phyloP scores from a whole-genome alignment of 2,888 invertebrate species.

The Spicauda simplicius region DNA sequence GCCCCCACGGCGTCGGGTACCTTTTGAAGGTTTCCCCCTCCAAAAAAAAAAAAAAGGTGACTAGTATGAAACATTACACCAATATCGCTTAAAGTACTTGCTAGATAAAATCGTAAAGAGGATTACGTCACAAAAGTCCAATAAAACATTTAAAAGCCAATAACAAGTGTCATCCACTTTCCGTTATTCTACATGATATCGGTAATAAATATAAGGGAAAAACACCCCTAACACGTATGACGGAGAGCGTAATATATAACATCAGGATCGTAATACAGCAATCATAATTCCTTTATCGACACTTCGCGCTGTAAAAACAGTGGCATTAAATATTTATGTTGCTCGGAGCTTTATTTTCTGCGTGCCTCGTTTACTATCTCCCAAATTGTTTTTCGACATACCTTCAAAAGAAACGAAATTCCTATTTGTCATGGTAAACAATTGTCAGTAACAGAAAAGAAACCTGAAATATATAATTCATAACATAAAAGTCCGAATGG shows the following conservation, averaged over 20 bases:
- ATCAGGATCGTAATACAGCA: constrained; percentile 57
- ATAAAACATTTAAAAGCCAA: constrained; percentile 47
- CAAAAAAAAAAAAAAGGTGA: too few species aligned
- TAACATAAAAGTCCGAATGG: too few species aligned
- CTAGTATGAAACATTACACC: not conserved
- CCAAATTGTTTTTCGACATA: not conserved
- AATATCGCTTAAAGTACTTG: not conserved
- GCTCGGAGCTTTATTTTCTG: constrained; percentile 19
- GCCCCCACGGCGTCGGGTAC: too few species aligned
- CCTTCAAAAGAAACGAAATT: not conserved
- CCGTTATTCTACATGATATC: constrained; percentile 21
- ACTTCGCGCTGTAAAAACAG: constrained; percentile 49
- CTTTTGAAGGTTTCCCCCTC: too few species aligned
- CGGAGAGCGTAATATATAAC: constrained; percentile 50
- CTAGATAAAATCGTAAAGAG: constrained; percentile 25
- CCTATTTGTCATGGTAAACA: not conserved
- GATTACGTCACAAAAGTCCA: constrained; percentile 19
- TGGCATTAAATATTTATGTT: constrained; percentile 41
- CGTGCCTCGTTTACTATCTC: not conserved
- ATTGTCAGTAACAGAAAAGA: not conserved
- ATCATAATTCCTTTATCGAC: constrained; percentile 70
- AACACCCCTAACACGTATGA: constrained; percentile 34
- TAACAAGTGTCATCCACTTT: constrained; percentile 45
- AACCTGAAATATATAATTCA: too few species aligned
- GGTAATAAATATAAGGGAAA: constrained; percentile 27